Evolutionary conservation across 2,888 invertebrate genomes (phyloP).

Genomic region (Patella depressa): DNA sequence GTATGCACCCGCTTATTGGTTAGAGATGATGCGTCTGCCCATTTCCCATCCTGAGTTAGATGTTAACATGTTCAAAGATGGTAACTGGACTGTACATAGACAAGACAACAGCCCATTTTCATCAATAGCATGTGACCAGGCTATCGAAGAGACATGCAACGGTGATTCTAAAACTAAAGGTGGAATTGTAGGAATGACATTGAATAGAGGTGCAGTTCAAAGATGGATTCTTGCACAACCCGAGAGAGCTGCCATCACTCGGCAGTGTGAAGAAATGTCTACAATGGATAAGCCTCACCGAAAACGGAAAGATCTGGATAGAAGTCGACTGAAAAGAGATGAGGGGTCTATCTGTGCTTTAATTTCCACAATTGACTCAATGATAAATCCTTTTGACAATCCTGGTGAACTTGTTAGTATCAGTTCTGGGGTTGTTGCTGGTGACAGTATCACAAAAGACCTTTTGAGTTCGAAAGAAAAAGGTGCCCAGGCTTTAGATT

Average conservation of each 20-base stretch:
- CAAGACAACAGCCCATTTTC: too few species aligned
- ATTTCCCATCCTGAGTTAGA: too few species aligned
- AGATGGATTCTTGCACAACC: slow-evolving; percentile 23
- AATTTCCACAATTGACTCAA: slow-evolving; percentile 6
- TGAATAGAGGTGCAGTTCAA: slow-evolving; percentile 12
- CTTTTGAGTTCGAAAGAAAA: not conserved
- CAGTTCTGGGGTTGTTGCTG: slow-evolving; percentile 6
- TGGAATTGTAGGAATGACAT: too few species aligned
- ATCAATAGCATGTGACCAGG: too few species aligned
- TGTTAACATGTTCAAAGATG: too few species aligned
- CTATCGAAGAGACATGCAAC: too few species aligned
- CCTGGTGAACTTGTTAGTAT: slow-evolving; percentile 1
- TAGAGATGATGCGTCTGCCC: too few species aligned
- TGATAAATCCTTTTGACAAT: not conserved
- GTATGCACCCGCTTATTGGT: too few species aligned
- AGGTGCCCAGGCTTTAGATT: not conserved
- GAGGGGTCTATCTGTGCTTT: not conserved
- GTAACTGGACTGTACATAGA: too few species aligned
- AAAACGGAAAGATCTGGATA: not conserved
- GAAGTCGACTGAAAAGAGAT: not conserved
- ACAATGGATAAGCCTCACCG: not conserved
- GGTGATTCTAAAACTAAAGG: too few species aligned
- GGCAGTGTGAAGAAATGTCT: slow-evolving; percentile 18
- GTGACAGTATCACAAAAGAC: not conserved
- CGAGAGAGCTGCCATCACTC: slow-evolving; percentile 16